Conservation (phyloP, 1,140 invertebrate species). For the Microplitis mediator region DNA sequence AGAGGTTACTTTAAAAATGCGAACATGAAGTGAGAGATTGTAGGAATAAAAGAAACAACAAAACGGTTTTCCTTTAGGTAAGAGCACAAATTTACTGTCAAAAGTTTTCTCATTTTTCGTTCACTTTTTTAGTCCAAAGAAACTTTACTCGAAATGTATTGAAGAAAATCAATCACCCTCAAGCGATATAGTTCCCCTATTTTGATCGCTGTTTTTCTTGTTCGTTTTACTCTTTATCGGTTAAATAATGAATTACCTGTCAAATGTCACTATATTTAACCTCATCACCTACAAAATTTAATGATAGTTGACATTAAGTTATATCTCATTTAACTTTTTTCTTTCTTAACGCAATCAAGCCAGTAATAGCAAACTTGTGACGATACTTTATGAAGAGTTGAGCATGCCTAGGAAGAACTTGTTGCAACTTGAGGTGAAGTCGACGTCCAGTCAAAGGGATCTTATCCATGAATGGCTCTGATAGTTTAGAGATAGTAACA, state of each 20-base stretch:
- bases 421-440: no score
- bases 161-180: slow-evolving; percentile 55
- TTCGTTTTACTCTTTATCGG: slow-evolving; percentile 18
- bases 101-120: slow-evolving; percentile 61
- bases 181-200: slow-evolving; percentile 25
- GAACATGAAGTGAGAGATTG: not conserved
- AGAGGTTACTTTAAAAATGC: not conserved
- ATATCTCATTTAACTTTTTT: not conserved
- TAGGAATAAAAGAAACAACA: slow-evolving; percentile 1
- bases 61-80: slow-evolving; percentile 49
- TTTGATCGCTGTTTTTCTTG: slow-evolving; percentile 27
- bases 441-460: slow-evolving; percentile 27
- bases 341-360: not conserved
- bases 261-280: not conserved
- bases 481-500: slow-evolving; percentile 1
- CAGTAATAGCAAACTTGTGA: no score
- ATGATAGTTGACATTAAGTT: not conserved
- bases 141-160: slow-evolving; percentile 50
- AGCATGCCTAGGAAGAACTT: no score
- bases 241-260: slow-evolving; percentile 27
- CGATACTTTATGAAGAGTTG: no score
- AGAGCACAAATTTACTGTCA: slow-evolving; percentile 45
- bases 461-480: not conserved
- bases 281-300: not conserved
- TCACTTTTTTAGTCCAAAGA: slow-evolving; percentile 17